These are phyloP conservation scores for Notolepis coatsorum DNA, from an alignment of 2,797 vertebrate genomes.

Conservation along the genomic window DNA sequence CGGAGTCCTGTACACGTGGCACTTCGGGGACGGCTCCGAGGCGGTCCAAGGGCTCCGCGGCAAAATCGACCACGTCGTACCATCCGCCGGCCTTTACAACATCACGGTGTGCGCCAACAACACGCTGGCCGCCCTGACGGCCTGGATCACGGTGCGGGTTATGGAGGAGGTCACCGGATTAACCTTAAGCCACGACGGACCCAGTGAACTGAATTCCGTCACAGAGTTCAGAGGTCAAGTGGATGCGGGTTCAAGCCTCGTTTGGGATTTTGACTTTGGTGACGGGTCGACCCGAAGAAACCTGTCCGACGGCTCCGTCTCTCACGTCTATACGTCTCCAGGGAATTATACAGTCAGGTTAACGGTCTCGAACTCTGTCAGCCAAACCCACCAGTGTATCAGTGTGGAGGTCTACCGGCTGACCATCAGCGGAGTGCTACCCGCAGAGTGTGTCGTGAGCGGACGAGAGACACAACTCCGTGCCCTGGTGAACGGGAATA, in stretches of 20 bases:
- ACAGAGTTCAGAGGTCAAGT: conserved; percentile 68
- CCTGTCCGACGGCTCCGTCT: conserved; percentile 49
- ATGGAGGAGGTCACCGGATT: conserved; percentile 75
- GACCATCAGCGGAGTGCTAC: conserved; percentile 63
- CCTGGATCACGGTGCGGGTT: conserved; percentile 66
- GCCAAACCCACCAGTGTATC: conserved; percentile 53
- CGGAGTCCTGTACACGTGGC: conserved; percentile 71
- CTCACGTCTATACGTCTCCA: conserved; percentile 70
- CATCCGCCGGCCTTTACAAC: conserved; percentile 72
- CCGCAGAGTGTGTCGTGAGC: conserved; percentile 63
- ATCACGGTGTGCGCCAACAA: conserved; percentile 75
- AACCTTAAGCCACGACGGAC: conserved; percentile 56
- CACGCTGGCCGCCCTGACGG: conserved; percentile 52
- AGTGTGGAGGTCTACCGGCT: conserved; percentile 70
- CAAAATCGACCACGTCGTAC: conserved; percentile 62
- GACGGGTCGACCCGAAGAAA: conserved; percentile 70
- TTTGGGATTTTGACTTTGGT: conserved; percentile 83
- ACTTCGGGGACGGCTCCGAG: conserved; percentile 74
- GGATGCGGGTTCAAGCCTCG: conserved; percentile 64
- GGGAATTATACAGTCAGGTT: conserved; percentile 75
- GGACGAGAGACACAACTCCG: conserved; percentile 51
- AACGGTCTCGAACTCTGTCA: conserved; percentile 72
- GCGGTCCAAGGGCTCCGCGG: conserved; percentile 29
- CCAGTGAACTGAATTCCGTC: conserved; percentile 62
- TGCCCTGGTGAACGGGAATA: conserved; percentile 68